phyloP scores from a whole-genome alignment of 2,113 vertebrate species.

The Nothobranchius furzeri region DNA sequence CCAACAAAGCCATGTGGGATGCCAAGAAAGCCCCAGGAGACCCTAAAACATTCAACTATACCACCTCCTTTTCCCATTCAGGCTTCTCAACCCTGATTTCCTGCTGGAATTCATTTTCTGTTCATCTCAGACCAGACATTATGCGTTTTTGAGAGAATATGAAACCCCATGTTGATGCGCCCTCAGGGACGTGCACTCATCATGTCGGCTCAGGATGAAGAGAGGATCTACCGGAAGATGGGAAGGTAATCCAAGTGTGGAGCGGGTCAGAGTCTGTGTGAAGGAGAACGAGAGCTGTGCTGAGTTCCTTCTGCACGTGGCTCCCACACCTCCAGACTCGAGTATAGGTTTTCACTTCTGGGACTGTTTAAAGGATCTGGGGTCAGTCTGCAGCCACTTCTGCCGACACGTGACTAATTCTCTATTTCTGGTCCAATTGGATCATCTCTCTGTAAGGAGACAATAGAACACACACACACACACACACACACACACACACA shows the following conservation, averaged over 20 bases:
- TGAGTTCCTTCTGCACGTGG: slow-evolving; percentile 61
- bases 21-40: slow-evolving; percentile 65
- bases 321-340: slow-evolving; percentile 59
- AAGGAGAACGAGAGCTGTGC: slow-evolving; percentile 37
- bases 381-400: slow-evolving; percentile 17
- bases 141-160: slow-evolving; percentile 53
- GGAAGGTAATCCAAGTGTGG: slow-evolving; percentile 55
- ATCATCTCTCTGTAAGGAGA: no score
- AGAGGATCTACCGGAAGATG: slow-evolving; percentile 25
- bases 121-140: slow-evolving; percentile 70
- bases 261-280: slow-evolving; percentile 24
- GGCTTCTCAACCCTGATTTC: slow-evolving; percentile 54
- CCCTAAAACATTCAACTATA: slow-evolving; percentile 54
- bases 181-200: slow-evolving; percentile 63
- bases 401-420: no score
- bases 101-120: slow-evolving; percentile 58
- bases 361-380: slow-evolving; percentile 26
- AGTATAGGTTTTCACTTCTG: slow-evolving; percentile 46
- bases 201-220: slow-evolving; percentile 43
- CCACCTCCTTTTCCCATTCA: slow-evolving; percentile 41
- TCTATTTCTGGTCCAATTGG: background rate
- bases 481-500: no score
- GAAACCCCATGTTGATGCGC: slow-evolving; percentile 56
- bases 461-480: no score
- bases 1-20: slow-evolving; percentile 61